Conservation (phyloP, 2,888 invertebrate genomes). For the Pyrgus malvae region DNA sequence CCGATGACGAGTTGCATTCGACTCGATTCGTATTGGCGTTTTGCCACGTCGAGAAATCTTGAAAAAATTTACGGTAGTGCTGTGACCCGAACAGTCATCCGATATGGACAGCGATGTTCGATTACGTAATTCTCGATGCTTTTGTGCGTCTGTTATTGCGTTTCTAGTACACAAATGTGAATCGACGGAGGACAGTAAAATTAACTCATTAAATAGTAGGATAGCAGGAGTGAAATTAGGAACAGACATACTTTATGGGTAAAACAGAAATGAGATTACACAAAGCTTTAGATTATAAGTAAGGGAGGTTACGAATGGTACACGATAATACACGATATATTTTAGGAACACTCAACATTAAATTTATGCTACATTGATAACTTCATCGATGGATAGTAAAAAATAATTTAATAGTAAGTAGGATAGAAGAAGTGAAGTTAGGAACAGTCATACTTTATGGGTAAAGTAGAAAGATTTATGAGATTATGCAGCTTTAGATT, state of each 20-base stretch:
- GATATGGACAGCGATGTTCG: slow-evolving; percentile 16
- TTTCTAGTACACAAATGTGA: background rate
- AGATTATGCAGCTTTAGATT: no score
- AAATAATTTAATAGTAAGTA: no score
- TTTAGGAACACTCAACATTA: no score
- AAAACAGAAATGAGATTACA: no score
- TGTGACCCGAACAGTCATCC: slow-evolving; percentile 17
- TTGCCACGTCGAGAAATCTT: slow-evolving; percentile 32
- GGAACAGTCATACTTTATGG: no score
- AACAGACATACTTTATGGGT: background rate
- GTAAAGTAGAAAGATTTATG: no score
- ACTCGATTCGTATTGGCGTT: slow-evolving; percentile 36
- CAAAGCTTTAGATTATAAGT: no score
- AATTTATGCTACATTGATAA: no score
- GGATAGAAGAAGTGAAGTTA: no score
- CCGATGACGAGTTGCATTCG: slow-evolving; percentile 12
- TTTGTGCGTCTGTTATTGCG: background rate
- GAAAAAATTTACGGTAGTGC: slow-evolving; percentile 3
- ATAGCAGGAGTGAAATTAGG: background rate
- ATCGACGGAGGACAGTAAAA: background rate
- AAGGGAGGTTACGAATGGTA: no score
- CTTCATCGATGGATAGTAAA: no score
- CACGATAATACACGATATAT: no score
- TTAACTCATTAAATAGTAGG: background rate
- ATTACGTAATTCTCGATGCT: slow-evolving; percentile 14